Conservation (phyloP, 2,113 vertebrate genomes). For the Menidia beryllina region DNA sequence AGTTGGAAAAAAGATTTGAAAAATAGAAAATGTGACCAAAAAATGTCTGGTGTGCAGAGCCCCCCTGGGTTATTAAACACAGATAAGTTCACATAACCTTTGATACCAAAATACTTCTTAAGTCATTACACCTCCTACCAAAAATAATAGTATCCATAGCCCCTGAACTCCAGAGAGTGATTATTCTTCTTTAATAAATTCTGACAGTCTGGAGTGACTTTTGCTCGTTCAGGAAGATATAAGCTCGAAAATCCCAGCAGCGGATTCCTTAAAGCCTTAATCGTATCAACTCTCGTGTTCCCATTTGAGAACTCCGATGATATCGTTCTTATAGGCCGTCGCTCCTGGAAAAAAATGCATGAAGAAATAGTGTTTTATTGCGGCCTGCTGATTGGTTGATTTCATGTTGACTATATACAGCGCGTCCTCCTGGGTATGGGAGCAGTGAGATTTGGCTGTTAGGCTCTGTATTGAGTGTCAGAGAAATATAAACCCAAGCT, state of each 20-base stretch:
- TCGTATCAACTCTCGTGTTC: slow-evolving; percentile 27
- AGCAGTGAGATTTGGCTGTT: slow-evolving; percentile 51
- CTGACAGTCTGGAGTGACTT: slow-evolving; percentile 25
- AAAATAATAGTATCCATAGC: slow-evolving; percentile 45
- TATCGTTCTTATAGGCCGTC: slow-evolving; percentile 42
- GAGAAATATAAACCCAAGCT: slow-evolving; percentile 59
- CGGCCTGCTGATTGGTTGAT: slow-evolving; percentile 59
- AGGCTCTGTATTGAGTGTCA: slow-evolving; percentile 58
- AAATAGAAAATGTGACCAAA: slow-evolving; percentile 13
- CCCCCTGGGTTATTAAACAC: not conserved
- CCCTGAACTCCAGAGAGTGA: slow-evolving; percentile 16
- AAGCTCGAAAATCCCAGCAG: not conserved
- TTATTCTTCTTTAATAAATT: slow-evolving; percentile 29
- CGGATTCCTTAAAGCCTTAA: slow-evolving; percentile 41
- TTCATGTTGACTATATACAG: slow-evolving; percentile 49
- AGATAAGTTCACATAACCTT: slow-evolving; percentile 58
- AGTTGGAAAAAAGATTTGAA: slow-evolving; percentile 17
- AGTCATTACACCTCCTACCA: slow-evolving; percentile 20
- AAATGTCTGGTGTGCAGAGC: not conserved
- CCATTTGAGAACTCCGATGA: slow-evolving; percentile 22
- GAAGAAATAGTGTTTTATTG: slow-evolving; percentile 43
- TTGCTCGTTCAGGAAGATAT: slow-evolving; percentile 1
- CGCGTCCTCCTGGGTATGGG: slow-evolving; percentile 38
- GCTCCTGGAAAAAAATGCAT: slow-evolving; percentile 40
- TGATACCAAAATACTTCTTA: slow-evolving; percentile 27